Conservation (phyloP, 64 coral and sea anemone genomes). For the Cladopsammia gracilis region DNA sequence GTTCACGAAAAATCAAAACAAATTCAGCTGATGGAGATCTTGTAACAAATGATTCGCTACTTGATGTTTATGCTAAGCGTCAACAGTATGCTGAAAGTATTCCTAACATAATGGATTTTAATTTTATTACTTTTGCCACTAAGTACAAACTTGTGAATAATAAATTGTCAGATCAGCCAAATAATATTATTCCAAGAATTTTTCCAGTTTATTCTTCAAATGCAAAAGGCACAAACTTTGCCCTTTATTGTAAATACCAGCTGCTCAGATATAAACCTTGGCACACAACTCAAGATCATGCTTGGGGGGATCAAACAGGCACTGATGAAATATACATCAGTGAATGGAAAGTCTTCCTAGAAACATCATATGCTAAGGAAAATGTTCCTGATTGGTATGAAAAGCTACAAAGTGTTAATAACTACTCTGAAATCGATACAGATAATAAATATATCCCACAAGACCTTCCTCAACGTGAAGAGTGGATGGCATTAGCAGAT, state of each 20-base stretch:
- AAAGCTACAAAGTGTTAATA: slow-evolving; percentile 35
- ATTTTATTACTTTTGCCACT: slow-evolving; percentile 33
- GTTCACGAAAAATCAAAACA: slow-evolving; percentile 31
- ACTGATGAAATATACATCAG: slow-evolving; percentile 42
- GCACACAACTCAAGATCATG: slow-evolving; percentile 44
- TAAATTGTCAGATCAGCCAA: not conserved
- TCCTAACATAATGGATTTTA: not conserved
- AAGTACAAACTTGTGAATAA: slow-evolving; percentile 29
- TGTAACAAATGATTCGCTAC: no score
- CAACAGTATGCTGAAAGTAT: slow-evolving; percentile 32
- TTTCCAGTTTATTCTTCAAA: slow-evolving; percentile 38
- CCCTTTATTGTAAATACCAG: slow-evolving; percentile 51
- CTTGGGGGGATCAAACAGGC: slow-evolving; percentile 29
- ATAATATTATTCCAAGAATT: slow-evolving; percentile 9
- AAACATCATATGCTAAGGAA: no score
- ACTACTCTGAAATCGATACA: slow-evolving; percentile 3
- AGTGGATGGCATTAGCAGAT: slow-evolving; percentile 55
- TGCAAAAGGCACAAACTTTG: slow-evolving; percentile 43
- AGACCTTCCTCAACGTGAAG: slow-evolving; percentile 7
- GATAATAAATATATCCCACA: slow-evolving; percentile 10
- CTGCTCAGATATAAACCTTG: slow-evolving; percentile 60
- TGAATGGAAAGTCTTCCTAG: slow-evolving; percentile 35
- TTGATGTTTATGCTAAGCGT: no score
- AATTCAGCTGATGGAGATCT: not conserved
- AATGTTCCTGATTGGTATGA: no score